phyloP scores from a whole-genome alignment of 2,113 vertebrate species.

The Atrichornis clamosus region DNA sequence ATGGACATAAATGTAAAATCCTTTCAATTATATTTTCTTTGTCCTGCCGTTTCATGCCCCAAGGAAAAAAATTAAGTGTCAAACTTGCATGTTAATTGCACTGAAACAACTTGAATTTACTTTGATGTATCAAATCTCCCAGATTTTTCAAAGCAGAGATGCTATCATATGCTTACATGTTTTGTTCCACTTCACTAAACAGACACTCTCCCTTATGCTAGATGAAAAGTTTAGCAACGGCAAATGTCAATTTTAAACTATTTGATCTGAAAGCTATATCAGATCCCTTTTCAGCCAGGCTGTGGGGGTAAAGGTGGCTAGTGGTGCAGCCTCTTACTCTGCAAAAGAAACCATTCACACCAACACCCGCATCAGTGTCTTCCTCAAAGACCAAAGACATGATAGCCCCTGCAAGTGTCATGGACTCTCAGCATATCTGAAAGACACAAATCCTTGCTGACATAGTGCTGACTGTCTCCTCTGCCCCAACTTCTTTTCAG shows the following conservation, averaged over 20 bases:
- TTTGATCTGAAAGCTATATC: conserved; percentile 20
- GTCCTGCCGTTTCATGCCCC: background rate
- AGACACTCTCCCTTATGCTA: conserved; percentile 35
- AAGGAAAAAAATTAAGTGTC: background rate
- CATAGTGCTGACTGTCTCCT: background rate
- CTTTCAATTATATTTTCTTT: background rate
- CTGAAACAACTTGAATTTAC: background rate
- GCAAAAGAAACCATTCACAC: background rate
- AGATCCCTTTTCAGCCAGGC: background rate
- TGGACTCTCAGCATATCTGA: background rate
- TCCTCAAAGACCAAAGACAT: background rate
- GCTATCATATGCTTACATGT: conserved; percentile 15
- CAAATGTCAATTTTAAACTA: conserved; percentile 33
- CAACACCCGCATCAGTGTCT: background rate
- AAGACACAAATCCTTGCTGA: background rate
- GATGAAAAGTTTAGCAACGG: conserved; percentile 38
- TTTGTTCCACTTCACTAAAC: conserved; percentile 24
- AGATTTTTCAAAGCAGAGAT: conserved; percentile 31
- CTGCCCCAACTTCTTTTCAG: background rate
- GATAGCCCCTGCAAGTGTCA: background rate
- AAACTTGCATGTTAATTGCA: background rate
- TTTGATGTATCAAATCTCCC: background rate
- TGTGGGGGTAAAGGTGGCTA: background rate
- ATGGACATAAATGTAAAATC: background rate
- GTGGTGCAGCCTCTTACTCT: background rate